Evolutionary conservation across 2,113 vertebrate genomes (phyloP), one percentile per base, ranked within the genome.

Genomic region (Calyptommatus sinebrachiatus): DNA sequence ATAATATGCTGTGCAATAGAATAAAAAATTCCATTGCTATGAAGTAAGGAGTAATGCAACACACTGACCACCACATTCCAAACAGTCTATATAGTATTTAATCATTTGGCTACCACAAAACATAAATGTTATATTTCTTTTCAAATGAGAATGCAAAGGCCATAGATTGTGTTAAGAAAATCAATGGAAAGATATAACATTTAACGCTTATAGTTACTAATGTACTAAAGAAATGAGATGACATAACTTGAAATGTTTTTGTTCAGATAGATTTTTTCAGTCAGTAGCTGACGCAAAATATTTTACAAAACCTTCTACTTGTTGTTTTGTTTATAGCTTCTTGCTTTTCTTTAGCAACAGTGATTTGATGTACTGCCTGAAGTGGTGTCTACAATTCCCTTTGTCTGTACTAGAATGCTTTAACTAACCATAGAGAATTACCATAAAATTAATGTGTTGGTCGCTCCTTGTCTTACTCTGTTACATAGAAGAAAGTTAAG

Each of bases 91-190:
- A 12, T 20, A 57, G 53, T 57, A 57, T 57, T 86, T 83, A 83
- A 85, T 82, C 85, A 82, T n/a, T 12, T 77, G 14, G 75, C 46
- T 48, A 83, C 66, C 20, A 22, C 69, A 71, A 26, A 83, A 85
- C 60, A 79, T 6, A 77, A 83, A 71, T 28, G 11, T 61, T 48
- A 74, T 57, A 75, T 57, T 57, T 57, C 14, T 57, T 16, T 16
- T 5, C 14, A 57, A 57, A 57, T 57, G 16, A 57, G 18, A 57
- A 57, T 16, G 53, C 18, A 18, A 57, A 57, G 53, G 53, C 18
- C 53, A 57, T 18, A 57, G 14, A 57, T 57, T 57, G 53, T 57
- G 5, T 16, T 18, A 57, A 57, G 3, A 57, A 57, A 57, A 57
- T 57, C 53, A 57, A 57, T 57, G 53, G 18, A 57, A 57, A 57